Conservation (phyloP, 2,888 invertebrate genomes). For the Drosophila lutescens region DNA sequence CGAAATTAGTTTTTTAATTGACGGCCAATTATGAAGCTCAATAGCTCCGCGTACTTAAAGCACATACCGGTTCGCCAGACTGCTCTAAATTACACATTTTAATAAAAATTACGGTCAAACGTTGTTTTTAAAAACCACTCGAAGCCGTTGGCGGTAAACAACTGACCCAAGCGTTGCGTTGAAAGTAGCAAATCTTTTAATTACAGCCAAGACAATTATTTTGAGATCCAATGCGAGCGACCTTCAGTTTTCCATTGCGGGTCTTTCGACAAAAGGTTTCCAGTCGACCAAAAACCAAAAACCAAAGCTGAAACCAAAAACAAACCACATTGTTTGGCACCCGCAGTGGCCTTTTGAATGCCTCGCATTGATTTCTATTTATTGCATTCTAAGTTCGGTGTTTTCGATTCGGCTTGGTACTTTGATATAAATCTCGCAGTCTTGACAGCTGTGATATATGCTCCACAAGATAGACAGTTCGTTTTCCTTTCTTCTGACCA, state of each 20-base stretch:
- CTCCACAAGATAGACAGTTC: conserved; percentile 5
- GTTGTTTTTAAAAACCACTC: conserved; percentile 44
- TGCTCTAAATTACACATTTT: conserved; percentile 64
- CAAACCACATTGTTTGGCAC: conserved; percentile 39
- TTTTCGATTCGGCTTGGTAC: conserved; percentile 12
- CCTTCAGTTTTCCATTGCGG: conserved; percentile 55
- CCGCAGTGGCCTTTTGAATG: conserved; percentile 35
- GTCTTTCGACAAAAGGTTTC: conserved; percentile 26
- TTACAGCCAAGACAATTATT: conserved; percentile 69
- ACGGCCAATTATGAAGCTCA: conserved; percentile 28
- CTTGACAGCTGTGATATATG: conserved; percentile 36
- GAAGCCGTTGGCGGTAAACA: conserved; percentile 15
- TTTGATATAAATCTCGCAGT: conserved; percentile 29
- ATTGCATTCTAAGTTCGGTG: conserved; percentile 16
- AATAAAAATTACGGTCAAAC: conserved; percentile 62
- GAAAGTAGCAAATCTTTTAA: conserved; percentile 69
- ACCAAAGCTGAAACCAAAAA: neutral
- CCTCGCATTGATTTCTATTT: conserved; percentile 26
- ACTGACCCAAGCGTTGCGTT: conserved; percentile 62
- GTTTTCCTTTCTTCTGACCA: conserved; percentile 27
- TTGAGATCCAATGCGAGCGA: conserved; percentile 62
- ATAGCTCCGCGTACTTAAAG: conserved; percentile 31
- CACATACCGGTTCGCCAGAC: conserved; percentile 52
- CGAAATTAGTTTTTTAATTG: conserved; percentile 11
- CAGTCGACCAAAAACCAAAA: conserved; percentile 15